Evolutionary conservation across 2,888 invertebrate species (phyloP).

Genomic region (Drosophila multiciliata): DNA sequence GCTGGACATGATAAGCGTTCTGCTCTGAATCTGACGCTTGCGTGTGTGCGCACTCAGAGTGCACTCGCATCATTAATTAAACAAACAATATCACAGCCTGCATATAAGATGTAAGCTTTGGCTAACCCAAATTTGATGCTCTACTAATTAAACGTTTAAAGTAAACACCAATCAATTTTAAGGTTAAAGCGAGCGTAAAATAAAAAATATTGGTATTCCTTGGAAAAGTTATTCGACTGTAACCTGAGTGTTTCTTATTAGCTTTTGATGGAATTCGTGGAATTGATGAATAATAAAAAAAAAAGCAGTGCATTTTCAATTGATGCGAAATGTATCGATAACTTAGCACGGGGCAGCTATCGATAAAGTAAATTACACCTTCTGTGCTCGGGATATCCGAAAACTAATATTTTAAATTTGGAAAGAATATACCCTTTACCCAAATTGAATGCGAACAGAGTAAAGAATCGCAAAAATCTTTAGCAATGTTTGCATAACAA

Average conservation of each 20-base stretch:
- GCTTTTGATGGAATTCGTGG: neutral
- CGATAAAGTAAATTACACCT: neutral
- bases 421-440: neutral
- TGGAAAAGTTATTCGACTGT: neutral
- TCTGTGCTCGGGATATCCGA: neutral
- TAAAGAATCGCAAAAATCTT: slow-evolving; percentile 34
- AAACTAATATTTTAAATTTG: neutral
- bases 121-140: neutral
- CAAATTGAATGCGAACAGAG: neutral
- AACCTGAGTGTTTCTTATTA: neutral
- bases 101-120: neutral
- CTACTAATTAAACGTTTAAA: neutral
- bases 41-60: slow-evolving; percentile 21
- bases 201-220: neutral
- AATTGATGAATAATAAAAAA: neutral
- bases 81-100: neutral
- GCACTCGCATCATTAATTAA: slow-evolving; percentile 2
- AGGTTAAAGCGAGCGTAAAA: neutral
- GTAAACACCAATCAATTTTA: neutral
- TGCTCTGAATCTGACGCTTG: slow-evolving; percentile 47
- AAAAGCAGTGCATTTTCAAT: neutral
- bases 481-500: slow-evolving; percentile 59
- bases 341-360: neutral
- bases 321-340: neutral
- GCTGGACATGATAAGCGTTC: slow-evolving; percentile 79